Evolutionary conservation across 23 tunicate species (phyloP).

Genomic region (Styela clava): DNA sequence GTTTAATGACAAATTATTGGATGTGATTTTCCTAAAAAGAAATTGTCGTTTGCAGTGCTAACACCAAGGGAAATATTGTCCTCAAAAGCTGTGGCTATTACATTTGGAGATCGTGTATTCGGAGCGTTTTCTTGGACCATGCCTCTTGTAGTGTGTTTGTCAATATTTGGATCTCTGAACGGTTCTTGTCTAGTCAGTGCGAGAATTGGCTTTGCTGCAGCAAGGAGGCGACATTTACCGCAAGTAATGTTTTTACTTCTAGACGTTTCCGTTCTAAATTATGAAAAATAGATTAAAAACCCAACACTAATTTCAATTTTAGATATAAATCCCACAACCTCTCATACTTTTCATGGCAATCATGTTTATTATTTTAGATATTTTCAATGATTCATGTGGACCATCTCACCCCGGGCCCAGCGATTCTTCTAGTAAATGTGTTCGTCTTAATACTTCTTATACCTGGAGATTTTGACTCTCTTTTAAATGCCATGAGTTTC

Average conservation of each 20-base stretch:
- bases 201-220: conserved; percentile 41
- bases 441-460: conserved; percentile 2
- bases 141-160: conserved; percentile 52
- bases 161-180: conserved; percentile 46
- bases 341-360: too few species aligned
- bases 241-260: conserved; percentile 40
- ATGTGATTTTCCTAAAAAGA: too few species aligned
- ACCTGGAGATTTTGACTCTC: conserved; percentile 42
- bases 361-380: background rate
- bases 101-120: conserved; percentile 41
- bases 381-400: conserved; percentile 13
- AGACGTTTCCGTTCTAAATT: too few species aligned
- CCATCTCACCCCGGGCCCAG: conserved; percentile 15
- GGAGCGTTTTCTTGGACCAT: conserved; percentile 48
- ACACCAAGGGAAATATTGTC: conserved; percentile 41
- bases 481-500: conserved; percentile 49
- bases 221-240: conserved; percentile 47
- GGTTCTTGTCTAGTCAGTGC: conserved; percentile 35
- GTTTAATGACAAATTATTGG: too few species aligned
- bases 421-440: background rate
- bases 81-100: conserved; percentile 63
- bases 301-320: too few species aligned
- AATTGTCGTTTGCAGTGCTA: conserved; percentile 31
- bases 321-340: too few species aligned
- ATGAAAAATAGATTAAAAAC: too few species aligned